Evolutionary conservation across 92 coral and sea anemone species (phyloP), one percentile per base, ranked within the genome.

Genomic region (Zoanthus solanderi): DNA sequence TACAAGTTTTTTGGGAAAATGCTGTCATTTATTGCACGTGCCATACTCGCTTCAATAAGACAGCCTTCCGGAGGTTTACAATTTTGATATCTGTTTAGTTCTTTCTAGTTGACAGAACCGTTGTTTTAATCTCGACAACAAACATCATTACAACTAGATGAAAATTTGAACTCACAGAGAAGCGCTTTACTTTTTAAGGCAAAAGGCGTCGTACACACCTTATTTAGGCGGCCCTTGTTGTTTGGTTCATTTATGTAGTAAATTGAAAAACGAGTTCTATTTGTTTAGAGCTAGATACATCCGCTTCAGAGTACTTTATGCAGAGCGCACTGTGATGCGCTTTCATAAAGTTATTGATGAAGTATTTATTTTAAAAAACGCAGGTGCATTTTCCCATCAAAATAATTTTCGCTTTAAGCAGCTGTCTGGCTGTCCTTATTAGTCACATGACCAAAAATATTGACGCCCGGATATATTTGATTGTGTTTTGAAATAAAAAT

Each of bases 341-440:
- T 93, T 95, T 95, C 98, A 95, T 93, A 95, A 95, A 93, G 94
- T 95, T 95, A 95, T 95, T 93, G 98, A 95, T 95, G 98, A 93
- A 95, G 98, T 95, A 93, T 95, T 95, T 95, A 95, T 91, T 93
- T 93, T 94, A 87, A 85, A 91, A 76, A 85, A n/a, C 77, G 96
- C 98, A 95, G 98, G 98, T 95, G 98, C 90, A 75, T 75, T 54
- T 90, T 95, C 98, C 92, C 98, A 95, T 88, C 90, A 92, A 95
- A 92, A 88, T 90, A 91, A 87, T 88, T 86, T 78, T 77, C 57
- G 83, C 56, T 92, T 76, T 78, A 84, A 90, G 92, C 98, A 95
- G 98, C 98, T 95, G 98, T 90, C 91, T 46, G 9, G 52, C 29
- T 23, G 75, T 32, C 83, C 23, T 32, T 58, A 45, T 28, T 30